Base-by-base conservation (phyloP, 35 echinoderm and acorn worm species). In the Heliocidaris erythrogramma region DNA sequence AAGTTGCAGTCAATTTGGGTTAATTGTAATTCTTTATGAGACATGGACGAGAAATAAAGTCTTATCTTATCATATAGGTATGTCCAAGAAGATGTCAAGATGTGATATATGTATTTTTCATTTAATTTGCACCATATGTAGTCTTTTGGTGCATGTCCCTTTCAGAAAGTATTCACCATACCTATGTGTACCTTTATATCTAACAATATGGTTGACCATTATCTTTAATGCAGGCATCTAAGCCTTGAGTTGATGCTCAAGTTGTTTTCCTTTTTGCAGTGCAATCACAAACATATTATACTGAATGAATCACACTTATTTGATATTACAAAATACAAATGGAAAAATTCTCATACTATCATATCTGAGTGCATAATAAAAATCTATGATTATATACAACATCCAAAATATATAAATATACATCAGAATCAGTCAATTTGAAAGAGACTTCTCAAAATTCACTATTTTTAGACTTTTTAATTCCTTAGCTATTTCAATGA, bases 351-450 rank as follows among this genome's bases (percentile, higher is more conserved):
- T 78, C 65, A 78, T 78, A 27, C 65, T 78, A 78, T 5, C 27
- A 5, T 78, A 78, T 78, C 65, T 78, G 65, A 78, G 65, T 78
- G 65, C 18, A 78, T 78, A 29, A 78, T 78, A 78, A 78, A 56
- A 78, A 27, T 78, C 65, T 78, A 78, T 78, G 65, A 78, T 18
- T 78, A 78, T 78, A 18, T 78, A 78, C 65, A 78, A 78, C 21
- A n/a, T 78, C 65, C 65, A 78, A 78, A 78, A 78, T 78, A 78
- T 78, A 78, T 78, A 78, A 78, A 78, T 78, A 78, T 78, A 78
- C 65, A 78, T 78, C 7, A 21, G 27, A 78, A 78, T 78, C 65
- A 78, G 65, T 78, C 65, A 78, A 78, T 78, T 78, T n/a, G 65
- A 78, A 78, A 78, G 65, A 78, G 21, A 5, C 27, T 78, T 78